Evolutionary conservation across 2,113 vertebrate species (phyloP).

Genomic region (Petaurus breviceps): DNA sequence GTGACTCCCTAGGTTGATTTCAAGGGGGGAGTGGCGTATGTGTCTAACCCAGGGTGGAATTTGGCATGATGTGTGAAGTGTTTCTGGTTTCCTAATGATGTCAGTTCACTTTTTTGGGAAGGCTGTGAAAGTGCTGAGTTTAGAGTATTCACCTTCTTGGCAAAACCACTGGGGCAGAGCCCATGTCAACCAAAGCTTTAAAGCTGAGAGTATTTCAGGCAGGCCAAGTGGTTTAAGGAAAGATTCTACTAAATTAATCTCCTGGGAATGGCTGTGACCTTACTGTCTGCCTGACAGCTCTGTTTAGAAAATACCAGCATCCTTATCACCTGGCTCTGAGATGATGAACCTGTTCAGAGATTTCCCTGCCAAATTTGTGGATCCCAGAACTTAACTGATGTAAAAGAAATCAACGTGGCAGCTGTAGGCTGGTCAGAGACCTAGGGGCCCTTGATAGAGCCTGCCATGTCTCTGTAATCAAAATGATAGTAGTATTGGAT

Average conservation of each 20-base stretch:
- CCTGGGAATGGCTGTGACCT: slow-evolving; percentile 59
- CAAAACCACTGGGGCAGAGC: slow-evolving; percentile 79
- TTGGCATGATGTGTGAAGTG: slow-evolving; percentile 74
- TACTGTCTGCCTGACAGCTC: slow-evolving; percentile 72
- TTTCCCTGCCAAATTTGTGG: slow-evolving; percentile 50
- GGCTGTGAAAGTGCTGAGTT: slow-evolving; percentile 80
- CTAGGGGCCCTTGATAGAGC: background rate
- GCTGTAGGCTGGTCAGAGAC: background rate
- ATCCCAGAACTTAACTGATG: slow-evolving; percentile 11
- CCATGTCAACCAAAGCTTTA: slow-evolving; percentile 71
- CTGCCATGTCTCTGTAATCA: background rate
- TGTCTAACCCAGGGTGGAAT: slow-evolving; percentile 73
- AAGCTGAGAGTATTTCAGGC: slow-evolving; percentile 79
- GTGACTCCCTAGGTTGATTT: slow-evolving; percentile 55
- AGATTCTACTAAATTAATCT: slow-evolving; percentile 72
- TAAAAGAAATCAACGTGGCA: slow-evolving; percentile 25
- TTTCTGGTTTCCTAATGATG: slow-evolving; percentile 81
- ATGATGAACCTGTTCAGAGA: slow-evolving; percentile 53
- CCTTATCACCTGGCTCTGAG: slow-evolving; percentile 67
- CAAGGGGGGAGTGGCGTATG: slow-evolving; percentile 39
- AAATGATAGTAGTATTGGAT: background rate
- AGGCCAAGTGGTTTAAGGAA: slow-evolving; percentile 62
- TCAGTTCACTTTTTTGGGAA: slow-evolving; percentile 77
- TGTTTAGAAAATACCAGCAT: slow-evolving; percentile 65
- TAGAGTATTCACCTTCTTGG: slow-evolving; percentile 78